Base-by-base conservation (phyloP, 2,113 vertebrate genomes). In the Platysteira castanea region DNA sequence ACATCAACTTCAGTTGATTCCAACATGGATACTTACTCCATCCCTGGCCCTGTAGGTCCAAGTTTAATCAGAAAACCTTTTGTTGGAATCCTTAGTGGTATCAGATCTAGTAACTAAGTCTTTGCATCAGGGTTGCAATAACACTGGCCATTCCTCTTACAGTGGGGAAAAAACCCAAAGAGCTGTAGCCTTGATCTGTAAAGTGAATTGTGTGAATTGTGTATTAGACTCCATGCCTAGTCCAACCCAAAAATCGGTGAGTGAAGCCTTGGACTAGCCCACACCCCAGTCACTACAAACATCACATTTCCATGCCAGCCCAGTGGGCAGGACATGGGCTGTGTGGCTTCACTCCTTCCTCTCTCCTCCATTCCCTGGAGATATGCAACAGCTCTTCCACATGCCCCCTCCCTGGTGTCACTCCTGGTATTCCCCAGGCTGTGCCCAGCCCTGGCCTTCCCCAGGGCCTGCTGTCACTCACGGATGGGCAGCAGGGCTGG, bases 391-490 rank as follows among this genome's bases (percentile, higher is more conserved):
- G 21, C 28, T 52, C 37, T 17, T 26, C 37, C 71, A 50, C 60
- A 33, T 3, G 2, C 14, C 10, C 31, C 8, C 23, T 90, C 42
- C 27, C 2, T 3, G 22, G 35, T 54, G 17, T 22, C 28, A 49
- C 20, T n/a, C 23, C 5, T 14, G 2, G 26, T 42, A 23, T 67
- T 78, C 18, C 39, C 19, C 1, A 9, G 52, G 24, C 69, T 57
- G 35, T 77, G 67, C 14, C 60, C 70, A 70, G 37, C 35, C 21
- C 18, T 46, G 28, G 15, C 37, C 42, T 82, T 75, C 53, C 39
- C 1, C 1, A 56, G 47, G 8, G 14, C 24, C 24, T 0, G 0
- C 49, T 3, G 8, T 61, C 1, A 6, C 68, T 68, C 6, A 28
- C 0, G 2, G 42, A 63, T 1, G 1, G 52, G 52, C 67, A 79